phyloP scores from a whole-genome alignment of 1,140 invertebrate genomes.

The Drosophila bifasciata region DNA sequence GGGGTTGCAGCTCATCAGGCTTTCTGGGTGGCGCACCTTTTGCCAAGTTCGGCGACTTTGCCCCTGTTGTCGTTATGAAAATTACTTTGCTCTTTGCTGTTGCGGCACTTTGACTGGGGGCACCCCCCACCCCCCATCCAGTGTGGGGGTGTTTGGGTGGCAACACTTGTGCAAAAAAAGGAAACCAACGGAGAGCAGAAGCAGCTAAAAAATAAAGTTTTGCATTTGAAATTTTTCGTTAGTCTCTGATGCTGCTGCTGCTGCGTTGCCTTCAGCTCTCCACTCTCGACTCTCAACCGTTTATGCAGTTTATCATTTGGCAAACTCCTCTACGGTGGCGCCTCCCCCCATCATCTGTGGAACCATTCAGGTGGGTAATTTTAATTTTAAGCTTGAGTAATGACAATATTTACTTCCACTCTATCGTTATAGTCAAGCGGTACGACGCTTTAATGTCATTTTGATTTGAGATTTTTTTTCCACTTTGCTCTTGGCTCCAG shows the following conservation, averaged over 20 bases:
- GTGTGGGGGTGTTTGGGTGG: too few species aligned
- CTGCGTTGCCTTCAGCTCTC: conserved; percentile 50
- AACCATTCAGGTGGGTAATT: conserved; percentile 78
- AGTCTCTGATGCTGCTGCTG: too few species aligned
- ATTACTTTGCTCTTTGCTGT: conserved; percentile 78
- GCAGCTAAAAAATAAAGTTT: conserved; percentile 75
- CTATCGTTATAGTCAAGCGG: conserved; percentile 65
- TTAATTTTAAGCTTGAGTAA: conserved; percentile 84
- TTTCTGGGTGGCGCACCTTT: conserved; percentile 55
- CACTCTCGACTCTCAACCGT: conserved; percentile 31
- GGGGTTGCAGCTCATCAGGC: conserved; percentile 63
- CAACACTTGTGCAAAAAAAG: too few species aligned
- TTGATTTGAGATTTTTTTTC: conserved; percentile 74
- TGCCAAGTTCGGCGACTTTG: conserved; percentile 68
- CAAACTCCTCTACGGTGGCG: conserved; percentile 5
- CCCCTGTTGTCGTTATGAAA: conserved; percentile 81
- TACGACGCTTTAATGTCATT: conserved; percentile 80
- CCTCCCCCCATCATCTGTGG: background rate
- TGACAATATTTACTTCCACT: conserved; percentile 83
- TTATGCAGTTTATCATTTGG: conserved; percentile 84
- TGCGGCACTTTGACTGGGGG: conserved; percentile 31
- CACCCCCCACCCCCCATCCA: too few species aligned
- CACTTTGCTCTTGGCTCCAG: conserved; percentile 38
- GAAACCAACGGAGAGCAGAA: too few species aligned
- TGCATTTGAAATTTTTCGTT: conserved; percentile 77